Conservation (phyloP, 2,888 invertebrate species). For the Dolichopus griseipennis region DNA sequence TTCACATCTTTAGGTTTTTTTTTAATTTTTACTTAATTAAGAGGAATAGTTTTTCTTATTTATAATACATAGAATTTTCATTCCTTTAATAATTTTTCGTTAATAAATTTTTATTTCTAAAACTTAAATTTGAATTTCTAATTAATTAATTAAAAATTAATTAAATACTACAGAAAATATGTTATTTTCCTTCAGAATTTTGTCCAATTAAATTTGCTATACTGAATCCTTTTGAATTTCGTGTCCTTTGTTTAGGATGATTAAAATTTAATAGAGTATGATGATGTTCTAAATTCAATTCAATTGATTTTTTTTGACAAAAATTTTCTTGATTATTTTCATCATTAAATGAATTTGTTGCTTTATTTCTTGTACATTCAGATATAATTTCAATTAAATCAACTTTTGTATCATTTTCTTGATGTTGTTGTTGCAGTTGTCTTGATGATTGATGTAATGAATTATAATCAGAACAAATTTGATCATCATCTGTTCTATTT, state of each 20-base stretch:
- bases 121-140: no score
- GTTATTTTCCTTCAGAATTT: conserved; percentile 4
- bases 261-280: conserved; percentile 31
- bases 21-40: no score
- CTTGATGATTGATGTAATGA: neutral
- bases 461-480: neutral
- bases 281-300: conserved; percentile 26
- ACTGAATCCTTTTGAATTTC: conserved; percentile 41
- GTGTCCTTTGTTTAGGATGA: conserved; percentile 33
- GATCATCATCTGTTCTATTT: neutral
- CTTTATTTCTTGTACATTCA: conserved; percentile 16
- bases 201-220: conserved; percentile 42
- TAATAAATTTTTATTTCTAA: no score
- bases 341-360: conserved; percentile 13
- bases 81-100: no score
- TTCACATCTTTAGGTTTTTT: no score
- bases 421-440: neutral
- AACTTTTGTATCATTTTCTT: neutral
- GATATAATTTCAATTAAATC: conserved; percentile 20
- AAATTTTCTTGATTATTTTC: conserved; percentile 28
- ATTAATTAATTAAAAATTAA: no score
- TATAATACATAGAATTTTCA: no score
- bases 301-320: conserved; percentile 21
- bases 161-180: neutral
- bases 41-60: no score